A percentile compares a stretch with the other conserved stretches of the same genome.
Conservation (phyloP, 2,113 vertebrate genomes). For the Seriola aureovittata region DNA sequence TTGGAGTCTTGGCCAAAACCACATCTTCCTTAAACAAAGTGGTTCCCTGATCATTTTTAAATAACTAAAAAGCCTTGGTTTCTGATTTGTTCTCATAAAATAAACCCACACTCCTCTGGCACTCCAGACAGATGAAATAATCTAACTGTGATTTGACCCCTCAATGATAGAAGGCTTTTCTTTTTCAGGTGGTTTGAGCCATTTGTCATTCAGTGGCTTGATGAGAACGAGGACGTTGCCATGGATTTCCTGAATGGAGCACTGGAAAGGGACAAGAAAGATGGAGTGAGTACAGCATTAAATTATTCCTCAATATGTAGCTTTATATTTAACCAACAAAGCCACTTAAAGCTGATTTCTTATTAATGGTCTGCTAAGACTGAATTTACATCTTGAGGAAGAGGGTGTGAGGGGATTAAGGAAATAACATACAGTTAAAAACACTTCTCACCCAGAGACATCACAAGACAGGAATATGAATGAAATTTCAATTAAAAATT, state of each 20-base stretch:
- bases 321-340: constrained; percentile 21
- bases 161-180: neutral
- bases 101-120: neutral
- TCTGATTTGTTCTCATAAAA: neutral
- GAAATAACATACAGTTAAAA: constrained; percentile 35
- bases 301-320: constrained; percentile 37
- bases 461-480: constrained; percentile 48
- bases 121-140: neutral
- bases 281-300: constrained; percentile 89
- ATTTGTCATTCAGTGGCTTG: constrained; percentile 99
- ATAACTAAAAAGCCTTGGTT: neutral
- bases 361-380: constrained; percentile 8
- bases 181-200: constrained; percentile 95
- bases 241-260: constrained; percentile 98
- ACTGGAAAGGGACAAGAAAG: constrained; percentile 97
- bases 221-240: constrained; percentile 97
- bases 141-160: neutral
- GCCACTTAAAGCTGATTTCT: constrained; percentile 19
- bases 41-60: neutral
- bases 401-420: constrained; percentile 13
- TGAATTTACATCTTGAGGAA: constrained; percentile 22
- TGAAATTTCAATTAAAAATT: constrained; percentile 40
- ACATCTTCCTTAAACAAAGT: constrained; percentile 11
- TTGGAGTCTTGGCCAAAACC: constrained; percentile 12
- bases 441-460: constrained; percentile 11